Percentiles rank a stretch among this genome's conserved stretches.
Conservation (phyloP, 2,113 vertebrate genomes). For the Meriones unguiculatus region DNA sequence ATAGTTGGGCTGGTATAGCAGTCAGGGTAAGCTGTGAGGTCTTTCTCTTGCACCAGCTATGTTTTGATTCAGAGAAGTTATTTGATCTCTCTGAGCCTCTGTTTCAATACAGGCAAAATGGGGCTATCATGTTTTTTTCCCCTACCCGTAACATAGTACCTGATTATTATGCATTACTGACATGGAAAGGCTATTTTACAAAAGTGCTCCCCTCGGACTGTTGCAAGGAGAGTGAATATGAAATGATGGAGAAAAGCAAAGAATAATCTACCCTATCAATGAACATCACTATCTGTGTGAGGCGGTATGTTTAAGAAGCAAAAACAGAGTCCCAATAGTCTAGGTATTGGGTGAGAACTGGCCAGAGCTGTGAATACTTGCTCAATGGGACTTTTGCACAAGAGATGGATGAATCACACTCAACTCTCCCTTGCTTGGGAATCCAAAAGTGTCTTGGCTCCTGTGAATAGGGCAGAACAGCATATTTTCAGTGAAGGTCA, state of each 20-base stretch:
- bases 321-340: background rate
- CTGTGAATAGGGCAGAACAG: background rate
- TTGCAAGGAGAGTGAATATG: background rate
- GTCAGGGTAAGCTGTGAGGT: background rate
- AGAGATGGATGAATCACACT: background rate
- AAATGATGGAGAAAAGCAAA: background rate
- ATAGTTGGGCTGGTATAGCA: background rate
- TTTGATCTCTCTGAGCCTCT: background rate
- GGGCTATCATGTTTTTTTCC: background rate
- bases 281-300: background rate
- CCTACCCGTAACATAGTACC: background rate
- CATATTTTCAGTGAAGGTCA: background rate
- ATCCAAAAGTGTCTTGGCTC: no score
- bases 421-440: background rate
- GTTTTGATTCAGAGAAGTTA: background rate
- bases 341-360: background rate
- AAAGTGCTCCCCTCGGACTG: no score
- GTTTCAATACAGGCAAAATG: background rate
- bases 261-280: background rate
- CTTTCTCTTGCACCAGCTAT: background rate
- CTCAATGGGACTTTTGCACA: background rate
- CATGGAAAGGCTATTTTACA: background rate
- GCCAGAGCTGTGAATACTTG: background rate
- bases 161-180: background rate
- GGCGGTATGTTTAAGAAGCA: background rate